Base-by-base conservation (phyloP, 92 coral and sea anemone genomes). In the Epizoanthus fatuus region DNA sequence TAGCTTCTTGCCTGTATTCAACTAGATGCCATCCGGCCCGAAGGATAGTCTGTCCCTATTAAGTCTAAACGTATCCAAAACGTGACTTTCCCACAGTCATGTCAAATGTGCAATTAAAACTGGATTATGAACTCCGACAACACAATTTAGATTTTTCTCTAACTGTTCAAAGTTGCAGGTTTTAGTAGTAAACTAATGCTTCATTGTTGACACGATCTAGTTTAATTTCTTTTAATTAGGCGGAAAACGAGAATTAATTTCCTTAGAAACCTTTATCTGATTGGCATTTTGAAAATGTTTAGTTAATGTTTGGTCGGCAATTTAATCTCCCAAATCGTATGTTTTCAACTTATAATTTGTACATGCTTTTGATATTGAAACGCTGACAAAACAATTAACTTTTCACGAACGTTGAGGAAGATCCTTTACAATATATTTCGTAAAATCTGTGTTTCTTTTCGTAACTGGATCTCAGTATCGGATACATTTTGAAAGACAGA, bases 211-310 rank as follows among this genome's bases (percentile, higher is more conserved):
- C 17, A 65, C 40, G 17, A 65, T 65, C 71, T 65, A 3, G 17
- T 65, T 32, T 37, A 65, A 65, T 17, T 65, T 65, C 16, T 65
- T 37, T 65, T 32, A 42, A 65, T 65, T 65, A 65, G 40, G 29
- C 47, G 44, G 71, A 37, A 65, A 42, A 65, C 19, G 71, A 22
- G 45, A 65, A 35, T 65, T 65, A 65, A 65, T 65, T 65, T 65
- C 71, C 47, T 65, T 65, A 42, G 44, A 65, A 35, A 65, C 40
- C 44, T 65, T 37, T 15, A 32, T 22, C 19, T 22, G 47, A 13
- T 65, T 65, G 44, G 16, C 71, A 37, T 66, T 66, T 66, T 15
- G n/a, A 66, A 66, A 65, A 65, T n/a, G 47, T 65, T 65, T 65
- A 65, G 45, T 42, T 65, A 65, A 65, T 22, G 29, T 22, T 65